Evolutionary conservation across 2,113 vertebrate genomes (phyloP), one percentile per base, ranked within the genome.

Genomic region (Phoenicopterus ruber): DNA sequence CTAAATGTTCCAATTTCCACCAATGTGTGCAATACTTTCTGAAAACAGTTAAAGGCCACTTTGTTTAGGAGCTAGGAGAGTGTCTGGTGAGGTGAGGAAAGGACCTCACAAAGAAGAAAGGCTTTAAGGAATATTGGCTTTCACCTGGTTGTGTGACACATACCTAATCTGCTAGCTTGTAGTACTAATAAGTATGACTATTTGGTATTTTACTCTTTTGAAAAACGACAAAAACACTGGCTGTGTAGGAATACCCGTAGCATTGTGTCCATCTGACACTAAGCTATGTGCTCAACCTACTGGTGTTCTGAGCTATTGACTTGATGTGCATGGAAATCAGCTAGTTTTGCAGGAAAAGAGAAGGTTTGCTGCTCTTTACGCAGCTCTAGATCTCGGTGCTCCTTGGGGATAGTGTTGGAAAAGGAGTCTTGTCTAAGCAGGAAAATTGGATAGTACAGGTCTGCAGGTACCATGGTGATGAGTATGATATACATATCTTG

Each of bases 201-300:
- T 29, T 76, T 69, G 14, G 4, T 47, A 12, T 78, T 88, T 80
- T 71, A 9, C 6, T 47, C 13, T 36, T 69, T 55, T 44, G 55
- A n/a, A 72, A 90, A 92, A n/a, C 44, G 10, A 46, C 58, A 62
- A 66, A 49, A 66, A 19, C n/a, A 31, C 24, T 9, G 9, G 38
- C 24, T 52, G 5, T 59, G 2, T 52, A 44, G 49, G 61, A 87
- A 52, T 46, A 58, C 22, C 9, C 40, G 6, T 59, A 36, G 46
- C 0, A 0, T 88, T 90, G 70, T 74, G 16, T 71, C 52, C 13
- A 1, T 62, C 4, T 73, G n/a, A 54, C 11, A 12, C 28, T 17
- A 59, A 74, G 50, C 3, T 49, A 12, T 3, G 2, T 25, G 28
- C 29, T 83, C 46, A 54, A 12, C 11, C 26, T 80, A 1, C 42